phyloP scores from a whole-genome alignment of 2,113 vertebrate genomes.

The Anhinga anhinga region DNA sequence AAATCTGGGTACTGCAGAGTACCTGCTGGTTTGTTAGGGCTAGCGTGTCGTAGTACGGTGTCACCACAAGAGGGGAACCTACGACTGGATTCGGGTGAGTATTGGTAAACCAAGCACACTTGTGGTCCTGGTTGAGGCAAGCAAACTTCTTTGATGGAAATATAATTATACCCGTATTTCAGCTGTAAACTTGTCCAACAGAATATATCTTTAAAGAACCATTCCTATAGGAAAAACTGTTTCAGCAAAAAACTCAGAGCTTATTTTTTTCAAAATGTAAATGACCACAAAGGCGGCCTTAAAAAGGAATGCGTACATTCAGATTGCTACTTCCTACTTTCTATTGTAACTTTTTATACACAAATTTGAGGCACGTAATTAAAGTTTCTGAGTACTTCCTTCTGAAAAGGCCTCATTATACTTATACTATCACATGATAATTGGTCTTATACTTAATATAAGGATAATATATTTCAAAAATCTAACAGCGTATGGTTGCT shows the following conservation, averaged over 20 bases:
- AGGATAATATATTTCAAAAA: not conserved
- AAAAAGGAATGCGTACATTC: not conserved
- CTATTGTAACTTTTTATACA: not conserved
- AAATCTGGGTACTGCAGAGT: no score
- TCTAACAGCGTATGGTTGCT: not conserved
- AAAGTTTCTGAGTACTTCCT: not conserved
- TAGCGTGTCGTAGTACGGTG: not conserved
- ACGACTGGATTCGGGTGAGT: not conserved
- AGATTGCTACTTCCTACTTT: not conserved
- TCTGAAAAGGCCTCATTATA: not conserved
- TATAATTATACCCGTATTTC: not conserved
- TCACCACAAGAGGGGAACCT: conserved; percentile 62
- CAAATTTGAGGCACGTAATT: not conserved
- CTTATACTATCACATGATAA: not conserved
- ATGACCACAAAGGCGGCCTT: not conserved
- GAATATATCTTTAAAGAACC: not conserved
- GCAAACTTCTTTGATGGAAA: not conserved
- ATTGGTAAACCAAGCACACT: rapidly evolving
- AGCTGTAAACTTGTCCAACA: not conserved
- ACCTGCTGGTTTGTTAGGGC: not conserved
- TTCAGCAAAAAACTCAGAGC: not conserved
- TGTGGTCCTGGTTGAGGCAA: not conserved
- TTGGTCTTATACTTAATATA: not conserved
- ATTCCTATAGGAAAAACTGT: not conserved
- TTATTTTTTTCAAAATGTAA: not conserved